These are phyloP conservation scores for Pantala flavescens DNA, from an alignment of 1,140 invertebrate genomes.

Conservation along the genomic window DNA sequence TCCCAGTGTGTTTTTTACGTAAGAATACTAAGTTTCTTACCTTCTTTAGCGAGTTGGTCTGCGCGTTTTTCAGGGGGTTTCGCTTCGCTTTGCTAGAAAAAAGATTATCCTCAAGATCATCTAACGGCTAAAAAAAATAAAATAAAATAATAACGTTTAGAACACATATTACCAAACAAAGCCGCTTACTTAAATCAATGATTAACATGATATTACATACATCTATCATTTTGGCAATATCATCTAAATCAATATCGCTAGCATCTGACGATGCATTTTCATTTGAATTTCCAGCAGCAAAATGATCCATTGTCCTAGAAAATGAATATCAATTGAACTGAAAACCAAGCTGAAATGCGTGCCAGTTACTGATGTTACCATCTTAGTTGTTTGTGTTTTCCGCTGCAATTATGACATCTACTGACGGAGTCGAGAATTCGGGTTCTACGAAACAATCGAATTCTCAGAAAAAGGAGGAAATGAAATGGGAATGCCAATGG, in stretches of 20 bases:
- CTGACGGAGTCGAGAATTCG: not conserved
- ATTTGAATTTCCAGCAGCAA: not conserved
- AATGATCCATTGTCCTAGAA: too few species aligned
- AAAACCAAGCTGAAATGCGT: too few species aligned
- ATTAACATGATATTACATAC: not conserved
- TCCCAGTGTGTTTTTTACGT: too few species aligned
- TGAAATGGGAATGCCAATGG: not conserved
- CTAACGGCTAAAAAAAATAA: not conserved
- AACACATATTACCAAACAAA: too few species aligned
- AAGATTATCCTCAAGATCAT: not conserved
- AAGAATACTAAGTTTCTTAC: too few species aligned
- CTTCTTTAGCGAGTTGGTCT: not conserved
- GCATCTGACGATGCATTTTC: not conserved
- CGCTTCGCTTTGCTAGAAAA: not conserved
- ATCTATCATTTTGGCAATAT: not conserved
- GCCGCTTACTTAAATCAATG: not conserved
- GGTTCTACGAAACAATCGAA: not conserved
- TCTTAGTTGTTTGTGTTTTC: not conserved
- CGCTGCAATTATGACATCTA: not conserved
- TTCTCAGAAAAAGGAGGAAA: not conserved
- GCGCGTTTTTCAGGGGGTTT: too few species aligned
- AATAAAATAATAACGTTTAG: too few species aligned
- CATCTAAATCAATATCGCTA: not conserved
- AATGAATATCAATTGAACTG: too few species aligned
- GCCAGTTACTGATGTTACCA: too few species aligned